These are phyloP conservation scores for Gymnorhina tibicen DNA, from an alignment of 2,113 vertebrate species.

Conservation along the genomic window DNA sequence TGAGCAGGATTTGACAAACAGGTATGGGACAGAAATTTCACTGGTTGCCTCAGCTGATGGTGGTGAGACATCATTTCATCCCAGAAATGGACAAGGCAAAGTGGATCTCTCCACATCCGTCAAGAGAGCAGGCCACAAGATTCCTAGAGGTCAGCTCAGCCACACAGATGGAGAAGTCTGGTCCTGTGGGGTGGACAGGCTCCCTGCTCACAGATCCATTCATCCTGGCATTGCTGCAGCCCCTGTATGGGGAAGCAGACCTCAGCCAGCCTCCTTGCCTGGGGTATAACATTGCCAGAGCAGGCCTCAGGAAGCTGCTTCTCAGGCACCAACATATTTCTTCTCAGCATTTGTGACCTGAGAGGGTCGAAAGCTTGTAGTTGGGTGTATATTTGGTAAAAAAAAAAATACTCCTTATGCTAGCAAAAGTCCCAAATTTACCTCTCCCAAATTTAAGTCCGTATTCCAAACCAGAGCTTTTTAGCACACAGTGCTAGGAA, in stretches of 20 bases:
- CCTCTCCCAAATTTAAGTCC: not conserved
- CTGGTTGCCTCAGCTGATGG: not conserved
- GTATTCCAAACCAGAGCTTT: not conserved
- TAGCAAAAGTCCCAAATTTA: not conserved
- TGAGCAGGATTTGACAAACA: not conserved
- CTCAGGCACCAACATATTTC: not conserved
- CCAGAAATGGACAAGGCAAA: not conserved
- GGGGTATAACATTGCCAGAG: not conserved
- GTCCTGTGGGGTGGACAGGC: not conserved
- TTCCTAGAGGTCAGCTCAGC: not conserved
- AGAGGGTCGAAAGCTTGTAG: not conserved
- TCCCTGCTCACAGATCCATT: not conserved
- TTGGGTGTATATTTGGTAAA: not conserved
- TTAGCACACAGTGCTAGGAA: not conserved
- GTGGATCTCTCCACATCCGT: rapidly evolving
- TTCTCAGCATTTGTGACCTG: not conserved
- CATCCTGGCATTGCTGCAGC: not conserved
- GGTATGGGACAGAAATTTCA: not conserved
- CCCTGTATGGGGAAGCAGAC: not conserved
- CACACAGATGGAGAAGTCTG: not conserved
- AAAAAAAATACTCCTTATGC: not conserved
- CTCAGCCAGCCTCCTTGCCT: not conserved
- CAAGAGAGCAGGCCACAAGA: rapidly evolving
- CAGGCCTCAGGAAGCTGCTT: not conserved
- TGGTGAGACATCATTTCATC: not conserved